Conservation (phyloP, 2,113 vertebrate genomes). For the Saccopteryx leptura region DNA sequence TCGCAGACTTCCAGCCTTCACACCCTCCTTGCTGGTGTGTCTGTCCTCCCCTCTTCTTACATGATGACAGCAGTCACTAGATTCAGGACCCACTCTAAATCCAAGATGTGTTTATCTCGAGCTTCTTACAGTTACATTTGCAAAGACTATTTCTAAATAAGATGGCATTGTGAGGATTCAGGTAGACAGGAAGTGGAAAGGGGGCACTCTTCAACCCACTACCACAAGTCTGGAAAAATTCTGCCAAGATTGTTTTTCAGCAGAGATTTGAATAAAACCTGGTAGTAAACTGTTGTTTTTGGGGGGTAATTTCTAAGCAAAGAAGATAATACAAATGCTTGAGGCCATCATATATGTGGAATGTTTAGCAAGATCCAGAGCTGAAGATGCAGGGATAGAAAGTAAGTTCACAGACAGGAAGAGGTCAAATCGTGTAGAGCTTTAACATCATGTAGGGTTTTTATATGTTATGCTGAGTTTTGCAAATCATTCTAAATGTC, state of each 20-base stretch:
- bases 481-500: neutral
- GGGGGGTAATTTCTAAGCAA: neutral
- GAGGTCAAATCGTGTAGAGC: neutral
- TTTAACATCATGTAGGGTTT: neutral
- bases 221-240: neutral
- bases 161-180: neutral
- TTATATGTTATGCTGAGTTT: neutral
- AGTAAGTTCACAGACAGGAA: neutral
- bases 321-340: neutral
- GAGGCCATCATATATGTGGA: fast-evolving
- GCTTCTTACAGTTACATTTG: neutral
- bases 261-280: neutral
- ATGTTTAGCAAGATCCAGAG: neutral
- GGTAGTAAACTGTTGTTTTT: neutral
- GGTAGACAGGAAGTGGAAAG: neutral
- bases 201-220: neutral
- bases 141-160: neutral
- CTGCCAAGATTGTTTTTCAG: neutral
- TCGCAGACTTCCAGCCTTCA: neutral
- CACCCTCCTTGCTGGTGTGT: neutral
- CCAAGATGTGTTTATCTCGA: neutral
- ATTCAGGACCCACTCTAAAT: neutral
- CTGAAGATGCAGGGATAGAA: neutral
- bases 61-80: too few relatives aligned
- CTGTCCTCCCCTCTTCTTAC: neutral